Percentiles rank a stretch among this genome's conserved stretches.
phyloP scores from a whole-genome alignment of 92 coral and sea anemone genomes.

The Galaxea fascicularis region DNA sequence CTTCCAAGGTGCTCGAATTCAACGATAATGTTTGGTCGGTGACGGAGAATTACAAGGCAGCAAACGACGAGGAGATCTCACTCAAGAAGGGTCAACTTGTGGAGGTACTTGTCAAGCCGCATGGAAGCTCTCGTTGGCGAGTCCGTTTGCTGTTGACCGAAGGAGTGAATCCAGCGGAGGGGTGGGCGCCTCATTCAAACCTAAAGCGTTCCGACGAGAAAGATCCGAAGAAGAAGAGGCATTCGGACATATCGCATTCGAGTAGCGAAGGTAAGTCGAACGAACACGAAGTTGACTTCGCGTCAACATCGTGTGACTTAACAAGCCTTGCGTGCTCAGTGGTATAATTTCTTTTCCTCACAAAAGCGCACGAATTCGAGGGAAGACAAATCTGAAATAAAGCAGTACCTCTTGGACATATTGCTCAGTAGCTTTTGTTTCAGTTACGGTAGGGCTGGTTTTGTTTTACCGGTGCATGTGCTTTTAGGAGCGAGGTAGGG shows the following conservation, averaged over 20 bases:
- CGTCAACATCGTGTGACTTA: slow-evolving; percentile 12
- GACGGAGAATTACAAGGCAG: slow-evolving; percentile 89
- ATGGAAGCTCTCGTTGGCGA: slow-evolving; percentile 93
- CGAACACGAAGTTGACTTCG: not conserved
- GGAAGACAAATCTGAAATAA: not conserved
- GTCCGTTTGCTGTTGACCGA: slow-evolving; percentile 89
- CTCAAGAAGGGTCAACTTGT: slow-evolving; percentile 95
- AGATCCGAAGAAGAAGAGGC: slow-evolving; percentile 77
- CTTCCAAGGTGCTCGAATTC: slow-evolving; percentile 83
- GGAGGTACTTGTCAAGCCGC: slow-evolving; percentile 92
- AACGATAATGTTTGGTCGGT: slow-evolving; percentile 84
- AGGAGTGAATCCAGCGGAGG: slow-evolving; percentile 84
- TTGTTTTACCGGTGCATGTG: not conserved
- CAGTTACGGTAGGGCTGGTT: not conserved
- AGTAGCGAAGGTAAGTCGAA: slow-evolving; percentile 94
- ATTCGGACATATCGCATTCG: slow-evolving; percentile 97
- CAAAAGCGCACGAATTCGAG: not conserved
- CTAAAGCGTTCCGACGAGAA: slow-evolving; percentile 86
- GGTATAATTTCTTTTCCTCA: not conserved
- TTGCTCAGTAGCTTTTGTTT: not conserved
- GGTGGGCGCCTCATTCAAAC: slow-evolving; percentile 92
- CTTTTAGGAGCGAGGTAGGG: too few relatives aligned
- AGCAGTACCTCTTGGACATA: not conserved
- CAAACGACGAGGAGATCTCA: slow-evolving; percentile 94
- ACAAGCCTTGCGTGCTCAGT: slow-evolving; percentile 1